These are phyloP conservation scores for Iguana delicatissima DNA, from an alignment of 2,797 vertebrate species.

Conservation along the genomic window DNA sequence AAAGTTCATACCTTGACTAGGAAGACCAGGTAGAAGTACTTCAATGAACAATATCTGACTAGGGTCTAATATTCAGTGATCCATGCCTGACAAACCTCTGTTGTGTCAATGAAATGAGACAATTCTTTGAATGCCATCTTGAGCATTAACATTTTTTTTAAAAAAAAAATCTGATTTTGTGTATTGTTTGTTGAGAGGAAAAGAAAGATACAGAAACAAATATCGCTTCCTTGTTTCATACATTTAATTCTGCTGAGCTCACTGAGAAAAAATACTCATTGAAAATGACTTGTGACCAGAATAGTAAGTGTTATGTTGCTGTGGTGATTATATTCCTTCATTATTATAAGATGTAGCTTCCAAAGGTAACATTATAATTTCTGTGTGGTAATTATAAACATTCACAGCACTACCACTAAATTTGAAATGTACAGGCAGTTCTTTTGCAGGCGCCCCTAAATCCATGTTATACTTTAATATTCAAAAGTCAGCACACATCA, in stretches of 20 bases:
- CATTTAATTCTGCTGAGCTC: conserved; percentile 38
- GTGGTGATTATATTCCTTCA: conserved; percentile 28
- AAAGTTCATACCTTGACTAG: neutral
- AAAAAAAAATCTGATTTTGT: neutral
- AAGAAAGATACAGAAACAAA: conserved; percentile 10
- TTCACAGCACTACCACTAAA: conserved; percentile 41
- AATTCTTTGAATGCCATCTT: neutral
- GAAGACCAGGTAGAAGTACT: neutral
- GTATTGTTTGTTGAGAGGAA: conserved; percentile 19
- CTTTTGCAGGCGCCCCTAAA: conserved; percentile 40
- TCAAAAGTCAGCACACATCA: conserved; percentile 46
- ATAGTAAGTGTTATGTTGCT: conserved; percentile 35
- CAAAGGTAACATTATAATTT: conserved; percentile 53
- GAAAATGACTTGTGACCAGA: conserved; percentile 39
- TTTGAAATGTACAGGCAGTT: conserved; percentile 53
- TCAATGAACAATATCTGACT: neutral
- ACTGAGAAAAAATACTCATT: neutral
- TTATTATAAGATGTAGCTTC: conserved; percentile 45
- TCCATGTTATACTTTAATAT: conserved; percentile 38
- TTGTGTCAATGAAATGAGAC: neutral
- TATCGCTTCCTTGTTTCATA: conserved; percentile 1
- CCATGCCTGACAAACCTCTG: neutral
- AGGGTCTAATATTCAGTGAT: neutral
- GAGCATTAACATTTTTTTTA: neutral
- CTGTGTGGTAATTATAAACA: conserved; percentile 57